These are phyloP conservation scores for Panulirus ornatus DNA, from an alignment of 1,140 invertebrate genomes.

Conservation along the genomic window DNA sequence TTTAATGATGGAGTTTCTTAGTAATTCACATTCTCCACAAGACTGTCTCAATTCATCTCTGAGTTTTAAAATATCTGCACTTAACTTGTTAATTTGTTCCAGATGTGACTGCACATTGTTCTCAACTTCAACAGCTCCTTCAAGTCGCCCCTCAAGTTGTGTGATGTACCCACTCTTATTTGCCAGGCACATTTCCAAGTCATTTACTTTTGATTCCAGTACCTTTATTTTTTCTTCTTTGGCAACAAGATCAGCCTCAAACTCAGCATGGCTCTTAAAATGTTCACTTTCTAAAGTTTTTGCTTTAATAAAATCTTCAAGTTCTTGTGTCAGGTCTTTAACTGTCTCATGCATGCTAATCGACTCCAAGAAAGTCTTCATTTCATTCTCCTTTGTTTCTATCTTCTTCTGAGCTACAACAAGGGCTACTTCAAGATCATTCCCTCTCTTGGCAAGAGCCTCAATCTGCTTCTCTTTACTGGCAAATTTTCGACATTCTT, in stretches of 20 bases:
- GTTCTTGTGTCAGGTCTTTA: slow-evolving; percentile 47
- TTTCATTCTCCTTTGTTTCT: slow-evolving; percentile 17
- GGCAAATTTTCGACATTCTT: slow-evolving; percentile 20
- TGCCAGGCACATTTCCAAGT: slow-evolving; percentile 57
- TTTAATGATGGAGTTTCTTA: slow-evolving; percentile 55
- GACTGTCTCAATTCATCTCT: slow-evolving; percentile 65
- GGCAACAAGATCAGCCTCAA: slow-evolving; percentile 60
- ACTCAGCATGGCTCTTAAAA: slow-evolving; percentile 62
- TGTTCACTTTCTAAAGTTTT: slow-evolving; percentile 6
- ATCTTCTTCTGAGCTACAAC: slow-evolving; percentile 14
- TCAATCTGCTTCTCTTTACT: slow-evolving; percentile 40
- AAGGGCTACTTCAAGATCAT: slow-evolving; percentile 35
- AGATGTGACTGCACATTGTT: slow-evolving; percentile 67
- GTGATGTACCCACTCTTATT: slow-evolving; percentile 62
- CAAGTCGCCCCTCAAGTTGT: slow-evolving; percentile 58
- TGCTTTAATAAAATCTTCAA: slow-evolving; percentile 8
- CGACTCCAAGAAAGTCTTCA: not conserved
- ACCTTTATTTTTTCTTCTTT: slow-evolving; percentile 62
- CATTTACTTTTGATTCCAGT: slow-evolving; percentile 67
- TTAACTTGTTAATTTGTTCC: slow-evolving; percentile 61
- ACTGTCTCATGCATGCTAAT: slow-evolving; percentile 20
- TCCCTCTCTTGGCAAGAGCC: slow-evolving; percentile 26
- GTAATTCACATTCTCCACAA: slow-evolving; percentile 47
- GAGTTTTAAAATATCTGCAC: slow-evolving; percentile 60
- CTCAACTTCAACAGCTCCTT: slow-evolving; percentile 12